Conservation (phyloP, 64 coral and sea anemone genomes). For the Dendronephthya gigantea region DNA sequence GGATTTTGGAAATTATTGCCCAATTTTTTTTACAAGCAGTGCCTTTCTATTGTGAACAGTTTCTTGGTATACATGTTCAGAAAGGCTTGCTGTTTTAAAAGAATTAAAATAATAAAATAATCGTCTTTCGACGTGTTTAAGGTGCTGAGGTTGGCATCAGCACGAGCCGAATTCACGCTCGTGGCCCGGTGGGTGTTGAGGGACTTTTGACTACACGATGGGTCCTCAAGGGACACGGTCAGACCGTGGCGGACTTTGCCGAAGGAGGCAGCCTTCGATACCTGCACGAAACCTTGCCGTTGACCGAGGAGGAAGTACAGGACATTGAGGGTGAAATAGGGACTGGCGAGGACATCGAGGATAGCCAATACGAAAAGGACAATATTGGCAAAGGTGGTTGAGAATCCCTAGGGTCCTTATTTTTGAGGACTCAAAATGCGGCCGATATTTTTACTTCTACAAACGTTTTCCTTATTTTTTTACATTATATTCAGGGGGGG, state of each 20-base stretch:
- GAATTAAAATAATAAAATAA: background rate
- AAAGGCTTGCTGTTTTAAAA: background rate
- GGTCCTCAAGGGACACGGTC: constrained; percentile 68
- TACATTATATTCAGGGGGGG: too few species aligned
- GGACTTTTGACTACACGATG: constrained; percentile 85
- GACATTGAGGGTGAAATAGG: constrained; percentile 20
- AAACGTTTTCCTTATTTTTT: too few species aligned
- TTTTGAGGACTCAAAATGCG: too few species aligned
- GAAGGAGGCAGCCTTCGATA: constrained; percentile 59
- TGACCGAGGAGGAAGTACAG: background rate
- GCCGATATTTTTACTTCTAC: too few species aligned
- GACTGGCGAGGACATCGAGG: background rate
- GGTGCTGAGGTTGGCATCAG: constrained; percentile 96
- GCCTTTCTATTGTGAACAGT: too few species aligned
- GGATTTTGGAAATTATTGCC: too few species aligned
- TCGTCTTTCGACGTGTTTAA: background rate
- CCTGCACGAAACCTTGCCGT: constrained; percentile 60
- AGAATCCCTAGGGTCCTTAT: too few species aligned
- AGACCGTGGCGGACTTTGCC: constrained; percentile 74
- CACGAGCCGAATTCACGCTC: constrained; percentile 79
- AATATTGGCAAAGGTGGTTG: background rate
- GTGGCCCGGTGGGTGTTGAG: constrained; percentile 86
- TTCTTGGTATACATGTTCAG: too few species aligned
- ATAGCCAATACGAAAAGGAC: background rate
- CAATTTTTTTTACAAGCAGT: too few species aligned